Conservation (phyloP, 2,888 invertebrate genomes). For the Cerceris rybyensis region DNA sequence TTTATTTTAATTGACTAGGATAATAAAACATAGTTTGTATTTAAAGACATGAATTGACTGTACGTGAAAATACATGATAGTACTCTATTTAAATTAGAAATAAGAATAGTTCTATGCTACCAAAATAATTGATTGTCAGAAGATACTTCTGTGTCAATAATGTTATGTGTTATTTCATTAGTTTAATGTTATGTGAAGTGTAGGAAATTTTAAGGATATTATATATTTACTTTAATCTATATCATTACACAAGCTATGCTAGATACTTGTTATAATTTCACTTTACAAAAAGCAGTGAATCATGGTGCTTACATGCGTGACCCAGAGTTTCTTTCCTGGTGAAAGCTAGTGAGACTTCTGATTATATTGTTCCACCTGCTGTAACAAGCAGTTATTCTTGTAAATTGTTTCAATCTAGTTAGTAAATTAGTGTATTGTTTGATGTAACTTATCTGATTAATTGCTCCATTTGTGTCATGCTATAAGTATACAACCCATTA, state of each 20-base stretch:
- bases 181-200: background rate
- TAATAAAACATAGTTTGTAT: too few relatives aligned
- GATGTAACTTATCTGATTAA: too few relatives aligned
- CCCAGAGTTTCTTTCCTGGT: constrained; percentile 80
- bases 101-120: background rate
- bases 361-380: constrained; percentile 70
- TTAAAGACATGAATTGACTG: background rate
- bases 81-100: background rate
- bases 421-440: background rate
- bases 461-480: too few relatives aligned
- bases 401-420: constrained; percentile 29
- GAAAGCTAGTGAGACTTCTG: constrained; percentile 73
- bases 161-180: background rate
- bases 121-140: background rate
- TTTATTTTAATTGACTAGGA: too few relatives aligned
- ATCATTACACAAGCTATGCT: constrained; percentile 2
- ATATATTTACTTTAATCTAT: background rate
- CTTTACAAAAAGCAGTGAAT: constrained; percentile 65
- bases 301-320: constrained; percentile 76
- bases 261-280: constrained; percentile 44
- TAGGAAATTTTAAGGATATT: background rate
- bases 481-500: too few relatives aligned
- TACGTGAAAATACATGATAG: background rate
- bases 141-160: background rate
- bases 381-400: constrained; percentile 64